Evolutionary conservation across 2,888 invertebrate species (phyloP).

Genomic region (Clitarchus hookeri): DNA sequence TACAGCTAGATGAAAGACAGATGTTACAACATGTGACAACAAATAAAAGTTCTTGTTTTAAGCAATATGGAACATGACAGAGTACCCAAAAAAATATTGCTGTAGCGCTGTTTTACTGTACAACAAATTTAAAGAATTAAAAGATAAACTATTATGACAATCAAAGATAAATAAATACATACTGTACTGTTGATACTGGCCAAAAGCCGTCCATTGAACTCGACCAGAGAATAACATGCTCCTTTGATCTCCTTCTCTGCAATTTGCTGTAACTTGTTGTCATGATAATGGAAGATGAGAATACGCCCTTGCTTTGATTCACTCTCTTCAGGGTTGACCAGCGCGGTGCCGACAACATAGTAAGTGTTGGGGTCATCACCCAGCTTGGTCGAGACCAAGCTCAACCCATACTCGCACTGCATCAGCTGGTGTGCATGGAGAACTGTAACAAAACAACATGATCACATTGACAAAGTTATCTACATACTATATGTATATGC

Average conservation of each 20-base stretch:
- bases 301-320: conserved; percentile 93
- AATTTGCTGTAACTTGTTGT: conserved; percentile 81
- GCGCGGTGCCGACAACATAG: conserved; percentile 92
- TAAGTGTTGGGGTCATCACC: conserved; percentile 92
- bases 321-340: conserved; percentile 93
- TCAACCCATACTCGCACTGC: conserved; percentile 88
- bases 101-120: no score
- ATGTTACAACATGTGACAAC: no score
- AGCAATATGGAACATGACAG: no score
- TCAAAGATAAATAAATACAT: conserved; percentile 49
- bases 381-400: conserved; percentile 85
- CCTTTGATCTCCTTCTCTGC: conserved; percentile 98
- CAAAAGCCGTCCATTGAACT: conserved; percentile 94
- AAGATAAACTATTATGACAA: no score
- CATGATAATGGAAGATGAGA: conserved; percentile 86
- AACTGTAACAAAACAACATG: conserved; percentile 58
- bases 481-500: no score
- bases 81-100: no score
- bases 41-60: no score
- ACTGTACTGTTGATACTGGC: conserved; percentile 97
- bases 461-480: background rate
- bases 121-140: no score
- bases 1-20: no score
- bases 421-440: conserved; percentile 92
- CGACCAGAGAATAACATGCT: conserved; percentile 87